phyloP scores from a whole-genome alignment of 2,797 vertebrate genomes.

The Phaenicophaeus curvirostris region DNA sequence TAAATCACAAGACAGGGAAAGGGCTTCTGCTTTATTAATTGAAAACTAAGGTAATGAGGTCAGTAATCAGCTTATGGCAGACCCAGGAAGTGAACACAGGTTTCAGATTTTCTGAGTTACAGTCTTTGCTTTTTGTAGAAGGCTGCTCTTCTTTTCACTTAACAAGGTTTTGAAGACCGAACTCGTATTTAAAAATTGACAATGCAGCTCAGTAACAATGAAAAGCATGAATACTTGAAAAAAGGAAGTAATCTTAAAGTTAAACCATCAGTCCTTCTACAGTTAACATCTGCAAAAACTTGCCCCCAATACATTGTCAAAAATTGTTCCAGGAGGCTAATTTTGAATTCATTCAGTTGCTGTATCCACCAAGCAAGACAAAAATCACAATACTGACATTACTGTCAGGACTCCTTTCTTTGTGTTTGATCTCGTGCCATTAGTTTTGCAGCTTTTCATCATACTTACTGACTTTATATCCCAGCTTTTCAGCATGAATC shows the following conservation, averaged over 20 bases:
- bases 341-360: neutral
- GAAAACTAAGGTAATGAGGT: neutral
- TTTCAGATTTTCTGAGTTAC: neutral
- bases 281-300: neutral
- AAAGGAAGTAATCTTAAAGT: neutral
- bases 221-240: neutral
- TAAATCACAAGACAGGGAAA: neutral
- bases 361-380: neutral
- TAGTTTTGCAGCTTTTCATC: neutral
- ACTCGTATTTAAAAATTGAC: neutral
- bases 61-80: neutral
- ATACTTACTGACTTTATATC: constrained; percentile 89
- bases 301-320: neutral
- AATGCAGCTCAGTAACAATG: neutral
- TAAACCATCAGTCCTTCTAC: neutral
- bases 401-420: neutral
- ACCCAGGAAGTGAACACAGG: neutral
- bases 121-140: neutral
- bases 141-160: neutral
- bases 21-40: neutral
- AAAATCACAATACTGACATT: neutral
- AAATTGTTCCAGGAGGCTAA: neutral
- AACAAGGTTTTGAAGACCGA: neutral
- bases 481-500: constrained; percentile 90
- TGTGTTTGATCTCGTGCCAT: neutral